phyloP scores from a whole-genome alignment of 2,888 invertebrate genomes.

The Mimas tiliae region DNA sequence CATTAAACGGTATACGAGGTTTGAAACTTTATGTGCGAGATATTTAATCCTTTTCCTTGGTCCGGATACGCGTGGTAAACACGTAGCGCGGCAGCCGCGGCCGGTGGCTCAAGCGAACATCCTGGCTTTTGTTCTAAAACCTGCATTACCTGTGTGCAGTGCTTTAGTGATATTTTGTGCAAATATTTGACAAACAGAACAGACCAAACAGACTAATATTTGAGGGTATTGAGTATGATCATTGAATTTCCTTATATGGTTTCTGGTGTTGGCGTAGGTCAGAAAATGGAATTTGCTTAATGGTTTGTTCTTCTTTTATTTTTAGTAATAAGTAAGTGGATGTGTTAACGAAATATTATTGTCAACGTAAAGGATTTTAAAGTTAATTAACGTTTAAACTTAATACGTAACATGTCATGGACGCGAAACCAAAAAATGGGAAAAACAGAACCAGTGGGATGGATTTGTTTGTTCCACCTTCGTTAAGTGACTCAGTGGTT shows the following conservation, averaged over 20 bases:
- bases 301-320: not conserved
- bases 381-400: not conserved
- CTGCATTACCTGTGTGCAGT: conserved; percentile 26
- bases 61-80: conserved; percentile 56
- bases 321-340: too few relatives aligned
- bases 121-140: conserved; percentile 52
- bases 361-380: too few relatives aligned
- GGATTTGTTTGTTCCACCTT: conserved; percentile 8
- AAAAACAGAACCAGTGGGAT: not conserved
- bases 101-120: conserved; percentile 38
- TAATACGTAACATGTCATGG: not conserved
- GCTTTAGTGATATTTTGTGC: conserved; percentile 18
- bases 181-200: conserved; percentile 26
- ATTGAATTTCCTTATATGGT: not conserved
- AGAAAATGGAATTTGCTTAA: not conserved
- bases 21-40: conserved; percentile 40
- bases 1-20: conserved; percentile 35
- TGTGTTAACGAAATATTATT: too few relatives aligned
- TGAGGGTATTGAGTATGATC: conserved; percentile 4
- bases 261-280: not conserved
- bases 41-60: conserved; percentile 46
- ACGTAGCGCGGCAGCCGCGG: conserved; percentile 31
- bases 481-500: conserved; percentile 14
- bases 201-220: conserved; percentile 9
- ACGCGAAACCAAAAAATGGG: not conserved